phyloP scores from a whole-genome alignment of 2,113 vertebrate genomes.

The Callaeas wilsoni region DNA sequence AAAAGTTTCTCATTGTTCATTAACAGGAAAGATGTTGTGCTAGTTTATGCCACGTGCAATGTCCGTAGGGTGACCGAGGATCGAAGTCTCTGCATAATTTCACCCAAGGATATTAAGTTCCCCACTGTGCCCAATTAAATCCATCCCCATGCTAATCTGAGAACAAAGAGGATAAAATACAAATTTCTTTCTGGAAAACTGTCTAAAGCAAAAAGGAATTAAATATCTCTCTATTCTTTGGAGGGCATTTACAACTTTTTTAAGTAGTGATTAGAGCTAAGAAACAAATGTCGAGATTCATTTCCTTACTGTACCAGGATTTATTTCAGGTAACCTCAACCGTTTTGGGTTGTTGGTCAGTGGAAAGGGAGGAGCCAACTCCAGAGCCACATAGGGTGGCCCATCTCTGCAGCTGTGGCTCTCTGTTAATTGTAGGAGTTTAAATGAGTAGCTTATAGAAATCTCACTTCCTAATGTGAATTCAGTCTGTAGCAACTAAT shows the following conservation, averaged over 20 bases:
- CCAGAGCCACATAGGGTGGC: no score
- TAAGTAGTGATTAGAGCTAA: constrained; percentile 3
- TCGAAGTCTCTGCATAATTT: constrained; percentile 41
- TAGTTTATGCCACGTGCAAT: constrained; percentile 40
- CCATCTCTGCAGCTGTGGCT: neutral
- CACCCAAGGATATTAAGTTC: constrained; percentile 55
- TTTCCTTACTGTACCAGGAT: neutral
- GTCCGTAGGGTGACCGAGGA: constrained; percentile 15
- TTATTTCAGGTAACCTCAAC: neutral
- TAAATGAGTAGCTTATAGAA: neutral
- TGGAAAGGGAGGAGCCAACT: neutral
- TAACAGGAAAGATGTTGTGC: constrained; percentile 16
- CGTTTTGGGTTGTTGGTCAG: neutral
- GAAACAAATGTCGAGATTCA: neutral
- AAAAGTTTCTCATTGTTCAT: constrained; percentile 29
- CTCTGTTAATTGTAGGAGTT: neutral
- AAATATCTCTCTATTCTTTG: constrained; percentile 31
- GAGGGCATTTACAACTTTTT: constrained; percentile 16
- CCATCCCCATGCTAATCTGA: constrained; percentile 31
- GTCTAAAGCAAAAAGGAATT: constrained; percentile 38
- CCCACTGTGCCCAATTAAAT: constrained; percentile 58
- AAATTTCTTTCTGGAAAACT: constrained; percentile 42
- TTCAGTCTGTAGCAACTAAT: neutral
- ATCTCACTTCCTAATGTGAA: neutral
- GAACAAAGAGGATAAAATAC: constrained; percentile 54